Evolutionary conservation across 2,888 invertebrate species (phyloP), one percentile per base, ranked within the genome.

Genomic region (Hydrotaea diabolus): DNA sequence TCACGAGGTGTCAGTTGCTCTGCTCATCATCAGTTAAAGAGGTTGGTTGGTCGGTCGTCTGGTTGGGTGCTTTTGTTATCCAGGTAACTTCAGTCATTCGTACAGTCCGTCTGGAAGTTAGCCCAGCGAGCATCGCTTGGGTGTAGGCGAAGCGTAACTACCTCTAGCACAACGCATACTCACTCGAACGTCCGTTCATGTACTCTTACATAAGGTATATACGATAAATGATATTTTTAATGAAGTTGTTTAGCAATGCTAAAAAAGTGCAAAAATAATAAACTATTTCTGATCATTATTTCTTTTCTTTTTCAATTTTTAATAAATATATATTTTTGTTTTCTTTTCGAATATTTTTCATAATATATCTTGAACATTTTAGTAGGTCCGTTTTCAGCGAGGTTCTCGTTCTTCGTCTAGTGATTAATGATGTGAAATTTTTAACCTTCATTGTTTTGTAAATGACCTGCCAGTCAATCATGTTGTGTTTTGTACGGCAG

Each of bases 371-470:
- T 31, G 7, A 31, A 31, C 31, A 31, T 36, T 69, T 53, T 66
- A 36, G 53, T 55, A 23, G n/a, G 26, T 59, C 53, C 46, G 23
- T 76, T 55, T 74, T 66, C 19, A 21, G 53, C 57, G 21, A 2
- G 17, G 21, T 19, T 66, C 21, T 39, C 49, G 8, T 55, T 87
- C 86, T 87, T 87, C 86, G 87, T 87, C 79, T 74, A 66, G 80
- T 69, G 90, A 90, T 90, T 90, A 89, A 90, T 90, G 90, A 90
- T 87, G 88, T 88, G 87, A 89, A 89, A 90, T 90, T 89, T 90
- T 90, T 90, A 88, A 89, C 88, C 88, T 86, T 88, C 89, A 80
- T 89, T 90, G 89, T 89, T 90, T 88, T 89, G 86, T 87, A 87
- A 86, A 87, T 84, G 85, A 85, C 86, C 85, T 85, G 83, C 75